Evolutionary conservation across 1,140 invertebrate genomes (phyloP), one percentile per base, ranked within the genome.

Genomic region (Pomacea maculata): DNA sequence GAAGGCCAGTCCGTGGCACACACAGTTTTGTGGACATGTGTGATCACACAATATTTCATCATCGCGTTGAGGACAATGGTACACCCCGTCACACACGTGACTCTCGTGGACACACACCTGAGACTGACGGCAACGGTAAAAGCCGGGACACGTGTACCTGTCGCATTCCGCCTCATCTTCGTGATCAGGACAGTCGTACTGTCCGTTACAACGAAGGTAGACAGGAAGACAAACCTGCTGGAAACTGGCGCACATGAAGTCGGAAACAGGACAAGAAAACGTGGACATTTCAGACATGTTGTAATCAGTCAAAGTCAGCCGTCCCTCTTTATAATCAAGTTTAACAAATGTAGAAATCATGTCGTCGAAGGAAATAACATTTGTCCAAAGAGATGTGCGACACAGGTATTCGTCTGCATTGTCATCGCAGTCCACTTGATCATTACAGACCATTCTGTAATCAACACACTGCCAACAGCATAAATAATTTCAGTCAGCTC

Each of bases 1-100:
- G 75, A 76, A 76, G 52, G 75, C 55, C 12, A 76, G 61, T 29
- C 75, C 75, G 29, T 64, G 15, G 25, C 75, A 76, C 7, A 45
- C 29, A 34, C 75, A 76, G 61, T 15, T 45, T 17, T 76, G 19
- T n/a, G 75, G 75, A 64, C 75, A 76, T 17, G 21, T 2, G 57
- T 34, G 4, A 15, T 76, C 4, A 15, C 75, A 76, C 21, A 25
- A 9, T 1, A 76, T 15, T 34, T 76, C 75, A 21, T 76, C 75
- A 21, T 76, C 75, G 29, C n/a, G 61, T 9, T 34, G 57, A 12
- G 75, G 75, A 76, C 75, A 76, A 6, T 76, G 75, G 75, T 64
- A 64, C 21, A 76, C 15, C n/a, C 52, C 6, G n/a, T 76, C 75
- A 64, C 75, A 76, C 75, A 76, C 25, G 21, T 76, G 55, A 45